phyloP scores from a whole-genome alignment of 2,797 vertebrate species.

The Aphelocoma californica region DNA sequence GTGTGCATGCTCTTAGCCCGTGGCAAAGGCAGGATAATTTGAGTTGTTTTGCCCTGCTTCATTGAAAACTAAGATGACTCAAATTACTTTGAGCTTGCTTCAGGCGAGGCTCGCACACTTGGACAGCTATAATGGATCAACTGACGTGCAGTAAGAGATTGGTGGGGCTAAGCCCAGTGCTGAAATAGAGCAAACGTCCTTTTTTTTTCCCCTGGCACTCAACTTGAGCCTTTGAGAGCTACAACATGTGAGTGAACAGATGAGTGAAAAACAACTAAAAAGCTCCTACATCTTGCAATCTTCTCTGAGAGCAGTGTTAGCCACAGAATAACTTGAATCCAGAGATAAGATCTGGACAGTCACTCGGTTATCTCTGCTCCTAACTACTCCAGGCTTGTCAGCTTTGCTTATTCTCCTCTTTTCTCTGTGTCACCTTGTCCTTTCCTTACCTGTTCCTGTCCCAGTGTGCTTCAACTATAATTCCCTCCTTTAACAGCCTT shows the following conservation, averaged over 20 bases:
- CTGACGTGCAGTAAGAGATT: background rate
- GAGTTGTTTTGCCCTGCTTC: slow-evolving; percentile 50
- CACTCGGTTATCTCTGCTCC: background rate
- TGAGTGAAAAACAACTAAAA: background rate
- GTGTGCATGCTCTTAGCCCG: background rate
- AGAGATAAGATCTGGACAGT: background rate
- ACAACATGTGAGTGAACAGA: background rate
- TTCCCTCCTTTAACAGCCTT: background rate
- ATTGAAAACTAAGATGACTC: slow-evolving; percentile 47
- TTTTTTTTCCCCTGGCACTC: background rate
- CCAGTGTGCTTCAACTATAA: background rate
- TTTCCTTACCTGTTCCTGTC: background rate
- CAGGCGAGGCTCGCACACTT: background rate
- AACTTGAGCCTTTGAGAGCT: background rate
- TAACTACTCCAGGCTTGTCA: background rate
- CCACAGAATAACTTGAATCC: background rate
- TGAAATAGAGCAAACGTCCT: background rate
- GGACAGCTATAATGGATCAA: slow-evolving; percentile 20
- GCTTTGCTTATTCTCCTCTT: background rate
- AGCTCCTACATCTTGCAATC: background rate
- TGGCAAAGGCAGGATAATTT: slow-evolving; percentile 36
- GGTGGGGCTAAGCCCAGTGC: background rate
- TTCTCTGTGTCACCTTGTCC: background rate
- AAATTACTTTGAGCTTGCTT: slow-evolving; percentile 41
- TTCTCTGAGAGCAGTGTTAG: background rate